These are phyloP conservation scores for Pogoniulus pusillus DNA, from an alignment of 2,797 vertebrate species.

Conservation along the genomic window DNA sequence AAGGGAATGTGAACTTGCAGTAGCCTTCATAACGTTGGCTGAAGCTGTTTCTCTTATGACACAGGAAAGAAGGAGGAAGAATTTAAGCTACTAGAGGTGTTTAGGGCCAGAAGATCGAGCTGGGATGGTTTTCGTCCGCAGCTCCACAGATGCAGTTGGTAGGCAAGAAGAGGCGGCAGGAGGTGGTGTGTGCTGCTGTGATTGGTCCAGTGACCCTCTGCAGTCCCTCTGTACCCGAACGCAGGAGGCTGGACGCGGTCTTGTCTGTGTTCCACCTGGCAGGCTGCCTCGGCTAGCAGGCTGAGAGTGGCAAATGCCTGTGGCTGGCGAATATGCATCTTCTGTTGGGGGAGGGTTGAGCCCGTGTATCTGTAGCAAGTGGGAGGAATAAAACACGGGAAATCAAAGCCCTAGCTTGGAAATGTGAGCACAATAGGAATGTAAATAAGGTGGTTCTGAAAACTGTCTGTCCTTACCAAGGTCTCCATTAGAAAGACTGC, in stretches of 20 bases:
- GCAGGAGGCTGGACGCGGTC: not conserved
- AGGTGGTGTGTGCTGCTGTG: not conserved
- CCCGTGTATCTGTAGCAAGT: not conserved
- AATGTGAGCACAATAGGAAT: not conserved
- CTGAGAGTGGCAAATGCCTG: not conserved
- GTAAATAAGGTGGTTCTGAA: not conserved
- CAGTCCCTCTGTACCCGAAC: not conserved
- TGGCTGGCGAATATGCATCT: no score
- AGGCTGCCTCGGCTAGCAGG: not conserved
- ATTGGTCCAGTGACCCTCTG: not conserved
- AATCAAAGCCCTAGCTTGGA: not conserved
- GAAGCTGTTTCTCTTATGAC: not conserved
- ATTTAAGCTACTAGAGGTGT: not conserved
- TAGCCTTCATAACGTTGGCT: not conserved
- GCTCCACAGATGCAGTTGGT: not conserved
- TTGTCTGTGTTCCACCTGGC: not conserved
- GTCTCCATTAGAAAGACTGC: not conserved
- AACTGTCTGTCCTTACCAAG: not conserved
- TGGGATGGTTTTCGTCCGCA: not conserved
- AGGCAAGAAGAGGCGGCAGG: not conserved
- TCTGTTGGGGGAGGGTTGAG: not conserved
- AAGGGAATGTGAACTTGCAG: not conserved
- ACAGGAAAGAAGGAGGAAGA: accelerated
- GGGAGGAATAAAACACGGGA: not conserved
- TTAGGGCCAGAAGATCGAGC: not conserved